A percentile compares a stretch with the other conserved stretches of the same genome.
These are phyloP conservation scores for Acropora yongei DNA, from an alignment of 64 coral and sea anemone genomes.

Conservation along the genomic window DNA sequence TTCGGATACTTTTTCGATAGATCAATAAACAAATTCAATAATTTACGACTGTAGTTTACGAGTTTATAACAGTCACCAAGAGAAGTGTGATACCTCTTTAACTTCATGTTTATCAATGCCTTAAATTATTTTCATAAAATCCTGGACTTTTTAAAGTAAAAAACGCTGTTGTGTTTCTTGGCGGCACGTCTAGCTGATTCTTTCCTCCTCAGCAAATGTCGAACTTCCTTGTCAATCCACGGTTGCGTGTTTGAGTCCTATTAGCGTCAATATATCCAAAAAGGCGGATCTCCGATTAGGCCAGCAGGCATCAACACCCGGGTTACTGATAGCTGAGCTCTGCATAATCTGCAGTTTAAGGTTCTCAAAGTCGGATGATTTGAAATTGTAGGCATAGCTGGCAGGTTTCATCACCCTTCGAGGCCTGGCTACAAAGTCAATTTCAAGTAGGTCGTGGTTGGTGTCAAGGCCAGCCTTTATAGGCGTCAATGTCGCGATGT, in stretches of 20 bases:
- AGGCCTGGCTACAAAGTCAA: conserved; percentile 31
- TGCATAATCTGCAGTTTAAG: neutral
- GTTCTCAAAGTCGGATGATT: neutral
- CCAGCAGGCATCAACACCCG: conserved; percentile 24
- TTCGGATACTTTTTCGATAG: too few species aligned
- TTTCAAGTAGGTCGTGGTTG: conserved; percentile 33
- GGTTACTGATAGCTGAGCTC: conserved; percentile 14
- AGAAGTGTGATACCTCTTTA: neutral
- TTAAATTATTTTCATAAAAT: neutral
- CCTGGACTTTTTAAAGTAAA: conserved; percentile 18
- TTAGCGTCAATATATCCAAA: neutral
- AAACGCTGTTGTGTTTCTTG: conserved; percentile 11
- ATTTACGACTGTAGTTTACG: too few species aligned
- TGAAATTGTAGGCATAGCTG: neutral
- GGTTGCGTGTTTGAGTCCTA: neutral
- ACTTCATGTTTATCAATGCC: neutral
- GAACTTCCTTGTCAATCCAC: conserved; percentile 8
- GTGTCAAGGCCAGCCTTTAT: neutral
- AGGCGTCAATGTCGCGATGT: conserved; percentile 5
- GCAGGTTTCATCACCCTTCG: conserved; percentile 3
- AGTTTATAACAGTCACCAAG: too few species aligned
- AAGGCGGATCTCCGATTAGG: neutral
- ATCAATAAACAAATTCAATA: too few species aligned
- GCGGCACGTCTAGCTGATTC: conserved; percentile 8
- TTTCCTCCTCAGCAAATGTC: conserved; percentile 22